Conservation (phyloP, 2,113 vertebrate species). For the Otocyon megalotis region DNA sequence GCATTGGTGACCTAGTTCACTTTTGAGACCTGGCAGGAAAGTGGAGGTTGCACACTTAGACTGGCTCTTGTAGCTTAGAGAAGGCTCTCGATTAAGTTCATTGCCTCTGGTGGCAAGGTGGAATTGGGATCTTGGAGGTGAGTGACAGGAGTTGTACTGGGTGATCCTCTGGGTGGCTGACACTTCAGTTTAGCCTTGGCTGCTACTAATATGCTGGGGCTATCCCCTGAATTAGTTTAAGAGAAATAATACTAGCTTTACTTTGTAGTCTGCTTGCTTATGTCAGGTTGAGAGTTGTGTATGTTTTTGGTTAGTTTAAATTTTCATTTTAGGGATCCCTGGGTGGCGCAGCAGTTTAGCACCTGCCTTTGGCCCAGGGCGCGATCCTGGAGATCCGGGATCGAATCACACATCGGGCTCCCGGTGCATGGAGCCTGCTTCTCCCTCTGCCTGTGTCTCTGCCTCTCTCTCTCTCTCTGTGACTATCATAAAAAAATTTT, state of each 20-base stretch:
- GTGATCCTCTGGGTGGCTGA: background rate
- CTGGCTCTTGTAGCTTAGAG: background rate
- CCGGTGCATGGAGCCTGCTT: too few species aligned
- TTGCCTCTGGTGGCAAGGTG: background rate
- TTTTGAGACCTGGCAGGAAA: background rate
- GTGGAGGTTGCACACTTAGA: background rate
- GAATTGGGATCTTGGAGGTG: background rate
- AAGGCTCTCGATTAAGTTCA: background rate
- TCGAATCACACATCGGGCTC: too few species aligned
- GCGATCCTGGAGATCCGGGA: too few species aligned
- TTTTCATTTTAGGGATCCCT: slow-evolving; percentile 42
- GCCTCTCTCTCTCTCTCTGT: too few species aligned
- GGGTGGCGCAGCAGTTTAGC: too few species aligned
- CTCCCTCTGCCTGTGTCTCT: too few species aligned
- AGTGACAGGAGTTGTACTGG: background rate
- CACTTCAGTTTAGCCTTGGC: background rate
- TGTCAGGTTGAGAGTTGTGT: background rate
- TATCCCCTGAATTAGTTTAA: background rate
- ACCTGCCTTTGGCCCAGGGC: too few species aligned
- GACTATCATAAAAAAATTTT: too few species aligned
- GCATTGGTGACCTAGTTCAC: background rate
- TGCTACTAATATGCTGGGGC: background rate
- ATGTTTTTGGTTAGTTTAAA: background rate
- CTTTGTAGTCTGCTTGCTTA: background rate
- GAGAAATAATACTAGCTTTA: background rate